Evolutionary conservation across 2,888 invertebrate genomes (phyloP).

Genomic region (Beris morrisii): DNA sequence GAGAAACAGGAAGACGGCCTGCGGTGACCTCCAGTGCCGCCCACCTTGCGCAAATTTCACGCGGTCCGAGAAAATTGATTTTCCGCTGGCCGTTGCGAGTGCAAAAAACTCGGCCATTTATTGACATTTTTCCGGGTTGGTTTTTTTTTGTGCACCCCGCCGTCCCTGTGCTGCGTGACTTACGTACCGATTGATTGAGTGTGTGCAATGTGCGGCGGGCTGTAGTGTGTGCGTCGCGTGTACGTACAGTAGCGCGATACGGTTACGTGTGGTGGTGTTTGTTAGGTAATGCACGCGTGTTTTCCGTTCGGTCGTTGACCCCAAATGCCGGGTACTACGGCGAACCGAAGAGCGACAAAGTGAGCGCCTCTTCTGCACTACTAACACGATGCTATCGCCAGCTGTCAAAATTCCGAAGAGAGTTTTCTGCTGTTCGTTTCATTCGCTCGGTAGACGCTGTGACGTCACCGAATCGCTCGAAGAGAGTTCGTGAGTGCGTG

Average conservation of each 20-base stretch:
- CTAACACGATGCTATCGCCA: no score
- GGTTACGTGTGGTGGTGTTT: conserved; percentile 9
- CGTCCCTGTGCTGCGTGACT: conserved; percentile 10
- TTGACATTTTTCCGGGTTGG: conserved; percentile 38
- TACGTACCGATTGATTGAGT: not conserved
- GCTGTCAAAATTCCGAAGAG: no score
- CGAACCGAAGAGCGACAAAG: not conserved
- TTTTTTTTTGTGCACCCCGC: not conserved
- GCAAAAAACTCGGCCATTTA: conserved; percentile 44
- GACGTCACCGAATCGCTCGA: no score
- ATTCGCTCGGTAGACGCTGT: no score
- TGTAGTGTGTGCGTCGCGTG: not conserved
- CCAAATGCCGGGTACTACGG: conserved; percentile 33
- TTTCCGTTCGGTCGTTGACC: conserved; percentile 37
- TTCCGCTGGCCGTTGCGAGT: conserved; percentile 36
- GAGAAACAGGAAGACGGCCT: no score
- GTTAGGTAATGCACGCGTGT: conserved; percentile 30
- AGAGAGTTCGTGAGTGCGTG: no score
- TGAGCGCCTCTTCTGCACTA: not conserved
- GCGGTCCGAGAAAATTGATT: conserved; percentile 36
- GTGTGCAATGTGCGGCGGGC: not conserved
- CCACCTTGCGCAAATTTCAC: no score
- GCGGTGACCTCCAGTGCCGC: no score
- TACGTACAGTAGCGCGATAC: conserved; percentile 10
- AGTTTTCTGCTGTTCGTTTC: no score